These are phyloP conservation scores for Pyrocoelia pectoralis DNA, from an alignment of 2,888 invertebrate genomes.

Conservation along the genomic window DNA sequence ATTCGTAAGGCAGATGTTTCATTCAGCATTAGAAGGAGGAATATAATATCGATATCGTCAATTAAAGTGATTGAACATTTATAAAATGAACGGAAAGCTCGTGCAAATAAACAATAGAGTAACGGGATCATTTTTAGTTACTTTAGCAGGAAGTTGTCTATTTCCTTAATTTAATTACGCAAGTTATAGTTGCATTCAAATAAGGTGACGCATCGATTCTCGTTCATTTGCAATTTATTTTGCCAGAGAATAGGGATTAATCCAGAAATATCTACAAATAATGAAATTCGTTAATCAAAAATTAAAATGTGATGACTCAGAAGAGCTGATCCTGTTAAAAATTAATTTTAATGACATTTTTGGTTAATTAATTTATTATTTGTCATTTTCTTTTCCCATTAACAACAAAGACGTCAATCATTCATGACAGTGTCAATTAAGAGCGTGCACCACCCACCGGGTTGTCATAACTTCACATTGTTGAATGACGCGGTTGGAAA, in stretches of 20 bases:
- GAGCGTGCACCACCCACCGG: neutral
- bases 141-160: neutral
- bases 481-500: neutral
- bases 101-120: neutral
- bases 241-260: too few relatives aligned
- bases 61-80: neutral
- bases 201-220: neutral
- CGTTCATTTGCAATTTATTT: too few relatives aligned
- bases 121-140: slow-evolving; percentile 3
- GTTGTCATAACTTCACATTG: too few relatives aligned
- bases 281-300: too few relatives aligned
- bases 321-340: too few relatives aligned
- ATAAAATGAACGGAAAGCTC: neutral
- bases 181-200: neutral
- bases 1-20: too few relatives aligned
- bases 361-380: neutral
- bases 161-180: neutral
- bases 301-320: too few relatives aligned
- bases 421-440: slow-evolving; percentile 1
- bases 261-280: too few relatives aligned
- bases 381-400: neutral
- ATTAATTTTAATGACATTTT: too few relatives aligned
- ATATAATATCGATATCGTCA: neutral
- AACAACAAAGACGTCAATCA: neutral
- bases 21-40: too few relatives aligned